Evolutionary conservation across 2,113 vertebrate genomes (phyloP).

Genomic region (Phoenicopterus ruber): DNA sequence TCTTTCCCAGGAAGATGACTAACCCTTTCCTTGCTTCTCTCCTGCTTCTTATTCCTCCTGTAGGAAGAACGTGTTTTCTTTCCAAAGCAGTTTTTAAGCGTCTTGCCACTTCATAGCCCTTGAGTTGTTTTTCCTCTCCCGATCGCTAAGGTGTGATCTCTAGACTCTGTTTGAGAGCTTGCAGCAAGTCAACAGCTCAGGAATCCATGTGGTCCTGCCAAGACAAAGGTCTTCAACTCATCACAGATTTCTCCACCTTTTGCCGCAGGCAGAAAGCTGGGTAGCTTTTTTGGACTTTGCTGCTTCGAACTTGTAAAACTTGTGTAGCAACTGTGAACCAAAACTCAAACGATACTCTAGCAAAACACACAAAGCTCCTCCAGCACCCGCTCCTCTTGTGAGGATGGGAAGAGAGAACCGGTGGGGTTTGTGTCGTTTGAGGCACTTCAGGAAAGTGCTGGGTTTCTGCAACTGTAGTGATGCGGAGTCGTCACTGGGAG

Average conservation of each 20-base stretch:
- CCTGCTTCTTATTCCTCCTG: background rate
- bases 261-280: background rate
- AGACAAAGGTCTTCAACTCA: background rate
- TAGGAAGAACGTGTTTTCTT: background rate
- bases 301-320: conserved; percentile 21
- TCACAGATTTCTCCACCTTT: conserved; percentile 4
- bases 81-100: background rate
- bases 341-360: background rate
- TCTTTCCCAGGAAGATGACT: background rate
- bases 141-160: background rate
- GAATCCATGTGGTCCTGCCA: conserved; percentile 31
- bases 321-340: background rate
- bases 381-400: background rate
- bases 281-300: background rate
- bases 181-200: conserved; percentile 30
- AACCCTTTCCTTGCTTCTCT: background rate
- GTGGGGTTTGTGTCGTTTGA: background rate
- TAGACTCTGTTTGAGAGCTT: background rate
- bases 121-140: background rate
- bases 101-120: background rate
- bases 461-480: background rate
- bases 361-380: background rate
- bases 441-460: background rate
- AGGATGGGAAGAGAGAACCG: background rate
- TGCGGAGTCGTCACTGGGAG: background rate